These are phyloP conservation scores for Melieria crassipennis DNA, from an alignment of 2,888 invertebrate genomes.

Conservation along the genomic window DNA sequence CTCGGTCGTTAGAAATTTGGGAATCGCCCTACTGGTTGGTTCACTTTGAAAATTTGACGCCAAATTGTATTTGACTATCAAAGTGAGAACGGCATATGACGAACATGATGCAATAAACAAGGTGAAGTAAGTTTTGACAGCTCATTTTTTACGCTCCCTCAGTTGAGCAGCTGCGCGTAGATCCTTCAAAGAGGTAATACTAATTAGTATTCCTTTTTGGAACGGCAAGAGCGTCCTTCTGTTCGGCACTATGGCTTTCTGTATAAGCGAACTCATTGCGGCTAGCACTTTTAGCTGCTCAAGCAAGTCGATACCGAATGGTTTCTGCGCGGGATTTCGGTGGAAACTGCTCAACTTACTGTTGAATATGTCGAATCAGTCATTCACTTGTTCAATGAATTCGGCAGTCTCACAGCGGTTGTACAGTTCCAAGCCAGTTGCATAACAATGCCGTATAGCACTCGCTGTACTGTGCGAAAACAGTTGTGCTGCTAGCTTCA, in stretches of 20 bases:
- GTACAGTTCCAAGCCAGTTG: constrained; percentile 3
- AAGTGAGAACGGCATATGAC: no score
- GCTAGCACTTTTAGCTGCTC: constrained; percentile 9
- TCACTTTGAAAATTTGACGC: no score
- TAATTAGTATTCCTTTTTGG: constrained; percentile 35
- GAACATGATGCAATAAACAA: no score
- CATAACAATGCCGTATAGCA: constrained; percentile 24
- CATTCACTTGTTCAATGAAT: constrained; percentile 27
- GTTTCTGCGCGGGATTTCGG: not conserved
- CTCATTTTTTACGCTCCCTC: no score
- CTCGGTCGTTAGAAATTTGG: no score
- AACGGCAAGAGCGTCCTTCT: constrained; percentile 33
- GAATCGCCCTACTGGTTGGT: no score
- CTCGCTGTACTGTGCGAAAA: constrained; percentile 28
- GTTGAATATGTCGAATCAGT: constrained; percentile 24
- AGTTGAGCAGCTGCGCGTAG: no score
- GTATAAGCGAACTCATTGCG: constrained; percentile 28
- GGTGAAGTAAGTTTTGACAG: no score
- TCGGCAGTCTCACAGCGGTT: constrained; percentile 24
- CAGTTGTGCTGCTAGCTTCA: constrained; percentile 33
- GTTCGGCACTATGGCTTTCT: constrained; percentile 18
- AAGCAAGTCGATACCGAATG: constrained; percentile 19
- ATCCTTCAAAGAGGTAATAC: constrained; percentile 27
- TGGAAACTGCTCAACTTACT: no score
- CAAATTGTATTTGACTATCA: no score